Base-by-base conservation (phyloP, 2,888 invertebrate species). In the Lycophotia porphyrea region DNA sequence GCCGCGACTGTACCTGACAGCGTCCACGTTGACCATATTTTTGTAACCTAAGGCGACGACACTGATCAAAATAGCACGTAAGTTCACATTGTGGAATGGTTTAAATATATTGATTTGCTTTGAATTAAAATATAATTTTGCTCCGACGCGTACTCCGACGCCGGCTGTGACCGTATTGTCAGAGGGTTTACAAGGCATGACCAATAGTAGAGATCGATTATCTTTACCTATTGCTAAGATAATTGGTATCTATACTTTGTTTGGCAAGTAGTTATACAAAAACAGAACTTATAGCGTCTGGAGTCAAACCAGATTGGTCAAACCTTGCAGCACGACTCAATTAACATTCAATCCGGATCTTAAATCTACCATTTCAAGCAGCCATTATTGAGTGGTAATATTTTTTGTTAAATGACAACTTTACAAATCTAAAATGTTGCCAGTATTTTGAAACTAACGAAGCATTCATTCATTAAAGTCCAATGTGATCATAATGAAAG, bases 351-450 rank as follows among this genome's bases (percentile, higher is more conserved):
- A n/a, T 60, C 47, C 5, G 0, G 5, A 34, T n/a, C 55, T 34
- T 1, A 24, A 70, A 72, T 63, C 47, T 84, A 82, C 82, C 34
- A 75, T 80, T 79, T 34, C 1, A 42, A 21, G 2, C 13, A 67
- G 11, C 34, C 27, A 24, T 52, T 47, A 64, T 31, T 47, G 9
- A 21, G n/a, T 80, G 72, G 83, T 67, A 81, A 63, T 36, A 7
- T 27, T 61, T 39, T 60, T 21, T 39, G 7, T 52, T 36, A 60
- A 71, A 60, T 64, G 63, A 65, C 78, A 84, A 84, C 64, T 71
- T 78, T 24, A 71, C 21, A 47, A 61, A 72, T 70, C 18, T 47
- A 27, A 60, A 78, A 76, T 84, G 78, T 78, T 84, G 75, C 85
- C 61, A 71, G 27, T 36, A 5, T 15, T 0, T 24, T 3, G 47